Base-by-base conservation (phyloP, 2,888 invertebrate genomes). In the Agrochola lychnidis region DNA sequence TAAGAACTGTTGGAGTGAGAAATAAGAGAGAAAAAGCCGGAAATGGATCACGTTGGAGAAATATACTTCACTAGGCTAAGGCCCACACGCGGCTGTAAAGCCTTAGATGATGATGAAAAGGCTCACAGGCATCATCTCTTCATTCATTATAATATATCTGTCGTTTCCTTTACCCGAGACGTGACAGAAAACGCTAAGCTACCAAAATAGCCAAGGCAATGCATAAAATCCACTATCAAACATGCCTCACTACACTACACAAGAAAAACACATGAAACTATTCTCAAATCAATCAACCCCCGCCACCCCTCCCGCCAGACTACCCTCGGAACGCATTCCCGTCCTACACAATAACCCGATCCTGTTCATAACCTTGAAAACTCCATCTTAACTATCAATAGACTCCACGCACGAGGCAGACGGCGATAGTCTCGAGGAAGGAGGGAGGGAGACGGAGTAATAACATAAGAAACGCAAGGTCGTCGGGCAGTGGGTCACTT, bases 381-480 rank as follows among this genome's bases (percentile, higher is more conserved):
- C 89, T 90, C 82, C 87, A 75, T 93, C 94, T 94, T 94, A 92
- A 92, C 95, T 95, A 95, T 94, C 94, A 93, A 93, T 94, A 95
- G 94, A 91, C 90, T 79, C 85, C 88, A 93, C 92, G 93, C 89
- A 93, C 87, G 95, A 95, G 83, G 70, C 90, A 83, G 92, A 94
- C 76, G 81, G 85, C 62, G 25, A 78, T 57, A 88, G 84, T 86
- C 88, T 88, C 81, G 79, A 82, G 70, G 74, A 57, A 71, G 56
- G 94, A 73, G 90, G 36, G 93, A 95, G 88, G 62, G 94, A 88
- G 95, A 94, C 81, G 89, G 90, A 86, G 89, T 90, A 93, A 95
- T 90, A 96, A 96, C 96, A 96, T 95, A 96, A 96, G 96, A 96
- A 95, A 95, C 86, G 92, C 95, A 96, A 96, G 96, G 96, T 95